Conservation (phyloP, 1,140 invertebrate genomes). For the Schlechtendalia chinensis region DNA sequence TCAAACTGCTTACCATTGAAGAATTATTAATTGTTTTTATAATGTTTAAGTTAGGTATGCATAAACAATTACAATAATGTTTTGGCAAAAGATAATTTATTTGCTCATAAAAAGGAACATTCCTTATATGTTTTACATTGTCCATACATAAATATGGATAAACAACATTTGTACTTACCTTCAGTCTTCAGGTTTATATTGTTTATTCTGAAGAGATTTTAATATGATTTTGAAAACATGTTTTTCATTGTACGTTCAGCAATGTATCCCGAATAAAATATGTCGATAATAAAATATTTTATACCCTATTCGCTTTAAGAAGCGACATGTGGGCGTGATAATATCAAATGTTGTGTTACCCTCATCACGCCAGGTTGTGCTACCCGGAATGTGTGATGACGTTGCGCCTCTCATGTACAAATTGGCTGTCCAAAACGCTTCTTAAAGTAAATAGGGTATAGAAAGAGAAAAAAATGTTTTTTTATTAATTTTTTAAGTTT, state of each 20-base stretch:
- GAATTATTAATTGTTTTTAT: slow-evolving; percentile 49
- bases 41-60: slow-evolving; percentile 39
- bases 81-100: slow-evolving; percentile 37
- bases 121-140: slow-evolving; percentile 31
- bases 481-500: not conserved
- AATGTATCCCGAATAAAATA: slow-evolving; percentile 14
- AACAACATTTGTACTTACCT: slow-evolving; percentile 39
- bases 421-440: too few relatives aligned
- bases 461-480: not conserved
- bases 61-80: slow-evolving; percentile 36
- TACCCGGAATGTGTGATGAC: not conserved
- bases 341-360: too few relatives aligned
- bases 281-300: slow-evolving; percentile 32
- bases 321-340: too few relatives aligned
- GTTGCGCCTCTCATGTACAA: too few relatives aligned
- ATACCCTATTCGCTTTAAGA: not conserved
- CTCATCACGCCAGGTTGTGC: too few relatives aligned
- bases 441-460: too few relatives aligned
- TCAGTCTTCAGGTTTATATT: slow-evolving; percentile 12
- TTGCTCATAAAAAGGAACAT: slow-evolving; percentile 47
- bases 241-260: slow-evolving; percentile 35
- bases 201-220: slow-evolving; percentile 14
- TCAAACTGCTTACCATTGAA: slow-evolving; percentile 33
- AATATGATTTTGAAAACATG: slow-evolving; percentile 10
- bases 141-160: slow-evolving; percentile 21